Base-by-base conservation (phyloP, 2,113 vertebrate genomes). In the Nycticebus coucang region DNA sequence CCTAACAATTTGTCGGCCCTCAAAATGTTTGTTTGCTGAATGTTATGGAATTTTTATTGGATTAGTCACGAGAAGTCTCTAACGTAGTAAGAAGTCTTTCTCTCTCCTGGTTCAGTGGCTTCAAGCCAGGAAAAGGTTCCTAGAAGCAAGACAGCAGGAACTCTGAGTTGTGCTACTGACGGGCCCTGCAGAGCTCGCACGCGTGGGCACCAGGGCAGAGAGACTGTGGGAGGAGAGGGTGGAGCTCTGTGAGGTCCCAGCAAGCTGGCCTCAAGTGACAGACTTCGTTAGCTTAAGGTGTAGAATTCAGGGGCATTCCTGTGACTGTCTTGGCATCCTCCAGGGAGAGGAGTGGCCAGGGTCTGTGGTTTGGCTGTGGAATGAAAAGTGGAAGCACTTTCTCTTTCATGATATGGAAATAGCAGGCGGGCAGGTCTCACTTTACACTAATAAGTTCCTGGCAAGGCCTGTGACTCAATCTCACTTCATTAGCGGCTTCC, bases 251-350 rank as follows among this genome's bases (percentile, higher is more conserved):
- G 77, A 22, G 57, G 97, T 45, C 93, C 81, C 93, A 78, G 92
- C 92, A 80, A 97, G 92, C 78, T 90, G 95, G 96, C 92, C 98
- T 98, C 75, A 96, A 84, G 92, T 98, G 98, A 98, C 98, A 98
- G 98, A 93, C 94, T 98, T 79, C 33, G 92, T 95, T 91, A 97
- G 92, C 93, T 96, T 62, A 97, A 98, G 98, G 98, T 98, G 95
- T 97, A 97, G 95, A 86, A 72, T 96, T 95, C 97, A 90, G 97
- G 37, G 91, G 93, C 87, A 37, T 94, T 87, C 90, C 97, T 94
- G 12, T 95, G 92, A 98, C 85, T 98, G 35, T 94, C 95, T 98
- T 97, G 98, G 94, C 98, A 98, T 98, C 98, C 97, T 98, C 92
- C 37, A 28, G 95, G 93, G 91, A 37, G 41, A 89, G 82, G 91